Base-by-base conservation (phyloP, 1,140 invertebrate genomes). In the Tetramorium parvispinum region DNA sequence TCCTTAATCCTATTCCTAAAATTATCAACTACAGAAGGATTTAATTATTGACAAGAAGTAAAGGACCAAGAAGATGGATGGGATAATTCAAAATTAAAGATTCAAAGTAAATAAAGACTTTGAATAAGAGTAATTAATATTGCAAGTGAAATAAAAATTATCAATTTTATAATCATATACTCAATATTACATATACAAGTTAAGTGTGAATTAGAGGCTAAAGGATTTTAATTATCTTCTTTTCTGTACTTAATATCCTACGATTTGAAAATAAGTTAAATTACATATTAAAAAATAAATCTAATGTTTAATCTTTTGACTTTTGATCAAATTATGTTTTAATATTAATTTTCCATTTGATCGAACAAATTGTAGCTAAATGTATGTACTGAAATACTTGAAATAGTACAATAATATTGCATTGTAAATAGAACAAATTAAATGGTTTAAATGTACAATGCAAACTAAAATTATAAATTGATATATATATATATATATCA, bases 61-160 rank as follows among this genome's bases (percentile, higher is more conserved):
- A 76, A 90, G 61, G 87, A 90, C 85, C 76, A 91, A 90, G 89
- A 90, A 68, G 85, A 91, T 90, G 63, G 55, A 24, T 61, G 81
- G 85, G 13, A 83, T 65, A 57, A 65, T 55, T 55, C n/a, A 55
- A 68, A 77, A 46, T 79, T 77, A 77, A 63, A 32, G 10, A 63
- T 46, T 75, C 82, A 89, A 89, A 89, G 66, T 46, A 40, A 57
- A 40, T 40, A 37, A 37, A 37, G 32, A 24, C n/a, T 37, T 89
- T 51, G 53, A 51, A 77, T 61, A 77, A 59, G 24, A 59, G 24
- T 2, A 10, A 10, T 53, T 66, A 49, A 43, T 61, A 32, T 46
- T 61, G 2, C 27, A 43, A 77, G 24, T 77, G 46, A 71, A 63
- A 77, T 10, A 27, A 57, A 32, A 66, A 21, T 68, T 53, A 40